These are phyloP conservation scores for Caenorhabditis wallacei DNA, from an alignment of 2,888 invertebrate genomes.

Conservation along the genomic window DNA sequence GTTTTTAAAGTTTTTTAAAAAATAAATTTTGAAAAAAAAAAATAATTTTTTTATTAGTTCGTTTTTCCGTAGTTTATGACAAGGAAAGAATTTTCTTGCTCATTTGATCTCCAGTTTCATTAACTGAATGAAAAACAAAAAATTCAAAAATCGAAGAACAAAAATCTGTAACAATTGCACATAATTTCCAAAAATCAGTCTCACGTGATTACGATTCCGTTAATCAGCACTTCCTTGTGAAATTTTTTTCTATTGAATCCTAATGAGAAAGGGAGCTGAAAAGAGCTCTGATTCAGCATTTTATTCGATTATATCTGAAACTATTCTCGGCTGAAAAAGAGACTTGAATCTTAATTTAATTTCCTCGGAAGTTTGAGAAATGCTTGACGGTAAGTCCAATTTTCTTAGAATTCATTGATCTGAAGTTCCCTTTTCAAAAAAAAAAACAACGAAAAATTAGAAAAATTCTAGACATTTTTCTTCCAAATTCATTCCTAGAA, in stretches of 20 bases:
- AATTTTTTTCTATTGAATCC: not conserved
- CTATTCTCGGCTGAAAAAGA: not conserved
- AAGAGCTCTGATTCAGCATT: slow-evolving; percentile 6
- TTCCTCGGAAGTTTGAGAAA: not conserved
- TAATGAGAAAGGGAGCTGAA: too few species aligned
- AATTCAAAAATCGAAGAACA: not conserved
- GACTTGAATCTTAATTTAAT: not conserved
- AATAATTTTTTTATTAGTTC: too few species aligned
- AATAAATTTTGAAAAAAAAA: too few species aligned
- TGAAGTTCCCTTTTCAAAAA: not conserved
- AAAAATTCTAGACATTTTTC: too few species aligned
- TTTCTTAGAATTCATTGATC: not conserved
- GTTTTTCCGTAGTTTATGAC: too few species aligned
- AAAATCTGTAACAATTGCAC: not conserved
- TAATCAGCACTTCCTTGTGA: slow-evolving; percentile 31
- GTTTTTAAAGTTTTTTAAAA: not conserved
- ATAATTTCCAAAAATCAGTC: not conserved
- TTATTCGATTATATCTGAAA: slow-evolving; percentile 14
- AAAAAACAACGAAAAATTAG: too few species aligned
- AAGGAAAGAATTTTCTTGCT: too few species aligned
- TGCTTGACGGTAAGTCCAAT: not conserved
- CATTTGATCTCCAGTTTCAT: not conserved
- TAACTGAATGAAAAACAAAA: not conserved
- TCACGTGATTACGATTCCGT: slow-evolving; percentile 10
- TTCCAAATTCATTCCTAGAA: too few species aligned